Percentiles rank a stretch among this genome's conserved stretches.
These are phyloP conservation scores for Ispidina picta DNA, from an alignment of 2,797 vertebrate genomes.

Conservation along the genomic window DNA sequence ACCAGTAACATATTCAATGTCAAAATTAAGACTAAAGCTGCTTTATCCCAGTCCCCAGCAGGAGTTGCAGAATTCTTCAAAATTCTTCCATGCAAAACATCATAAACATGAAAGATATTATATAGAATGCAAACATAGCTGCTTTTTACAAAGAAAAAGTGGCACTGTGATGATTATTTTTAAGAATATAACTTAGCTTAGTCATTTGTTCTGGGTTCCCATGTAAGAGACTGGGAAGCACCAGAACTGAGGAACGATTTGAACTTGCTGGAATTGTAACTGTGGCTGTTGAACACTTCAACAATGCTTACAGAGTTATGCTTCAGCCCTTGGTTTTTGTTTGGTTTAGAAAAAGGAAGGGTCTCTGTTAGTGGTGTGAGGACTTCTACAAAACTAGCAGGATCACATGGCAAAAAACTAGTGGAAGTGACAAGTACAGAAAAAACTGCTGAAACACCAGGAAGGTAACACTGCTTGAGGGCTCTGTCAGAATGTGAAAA, in stretches of 20 bases:
- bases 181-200: constrained; percentile 42
- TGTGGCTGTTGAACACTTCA: constrained; percentile 72
- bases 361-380: constrained; percentile 73
- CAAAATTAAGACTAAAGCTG: constrained; percentile 78
- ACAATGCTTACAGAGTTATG: constrained; percentile 73
- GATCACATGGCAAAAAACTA: constrained; percentile 69
- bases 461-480: constrained; percentile 79
- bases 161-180: constrained; percentile 54
- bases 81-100: constrained; percentile 88
- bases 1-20: constrained; percentile 81
- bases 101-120: constrained; percentile 83
- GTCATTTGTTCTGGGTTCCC: constrained; percentile 63
- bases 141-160: constrained; percentile 78
- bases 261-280: constrained; percentile 80
- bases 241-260: constrained; percentile 74
- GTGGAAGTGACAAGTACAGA: constrained; percentile 71
- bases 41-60: constrained; percentile 76
- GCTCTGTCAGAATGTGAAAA: constrained; percentile 69
- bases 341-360: constrained; percentile 77
- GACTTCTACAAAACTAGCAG: constrained; percentile 72
- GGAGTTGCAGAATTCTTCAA: constrained; percentile 79
- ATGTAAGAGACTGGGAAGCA: constrained; percentile 52
- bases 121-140: constrained; percentile 75
- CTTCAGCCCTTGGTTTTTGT: constrained; percentile 78
- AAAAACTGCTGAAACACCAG: constrained; percentile 72